Percentiles rank a stretch among this genome's conserved stretches.
These are phyloP conservation scores for Pelecanus crispus DNA, from an alignment of 2,113 vertebrate species.

Conservation along the genomic window DNA sequence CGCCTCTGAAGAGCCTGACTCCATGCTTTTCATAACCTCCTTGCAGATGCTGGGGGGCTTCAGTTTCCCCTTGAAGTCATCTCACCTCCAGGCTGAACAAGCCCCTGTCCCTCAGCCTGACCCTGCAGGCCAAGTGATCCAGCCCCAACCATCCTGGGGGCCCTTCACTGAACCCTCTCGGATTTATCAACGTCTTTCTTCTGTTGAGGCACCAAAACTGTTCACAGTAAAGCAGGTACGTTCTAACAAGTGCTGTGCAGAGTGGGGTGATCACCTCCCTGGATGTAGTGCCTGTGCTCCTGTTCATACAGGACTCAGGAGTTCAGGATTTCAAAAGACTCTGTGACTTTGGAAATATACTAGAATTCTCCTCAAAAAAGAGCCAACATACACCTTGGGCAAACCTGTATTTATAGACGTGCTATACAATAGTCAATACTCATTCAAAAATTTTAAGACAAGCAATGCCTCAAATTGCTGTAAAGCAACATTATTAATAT, in stretches of 20 bases:
- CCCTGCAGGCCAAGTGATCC: not conserved
- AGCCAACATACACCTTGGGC: not conserved
- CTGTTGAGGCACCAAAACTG: not conserved
- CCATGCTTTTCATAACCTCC: not conserved
- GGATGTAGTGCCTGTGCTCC: not conserved
- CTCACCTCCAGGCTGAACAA: not conserved
- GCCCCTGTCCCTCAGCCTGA: not conserved
- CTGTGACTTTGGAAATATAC: rapidly evolving
- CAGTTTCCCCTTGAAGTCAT: rapidly evolving
- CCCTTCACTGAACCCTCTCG: not conserved
- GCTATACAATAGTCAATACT: not conserved
- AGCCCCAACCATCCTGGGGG: not conserved
- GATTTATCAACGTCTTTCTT: not conserved
- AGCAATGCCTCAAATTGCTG: not conserved
- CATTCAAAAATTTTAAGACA: not conserved
- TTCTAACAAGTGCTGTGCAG: not conserved
- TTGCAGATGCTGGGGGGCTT: not conserved
- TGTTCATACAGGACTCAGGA: not conserved
- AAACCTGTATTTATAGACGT: not conserved
- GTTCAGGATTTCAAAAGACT: not conserved
- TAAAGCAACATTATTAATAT: not conserved
- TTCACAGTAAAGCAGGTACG: not conserved
- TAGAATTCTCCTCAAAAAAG: not conserved
- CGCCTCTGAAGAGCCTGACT: not conserved
- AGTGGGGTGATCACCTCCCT: not conserved